Evolutionary conservation across 2,113 vertebrate species (phyloP).

Genomic region (Chlorodrepanis virens): DNA sequence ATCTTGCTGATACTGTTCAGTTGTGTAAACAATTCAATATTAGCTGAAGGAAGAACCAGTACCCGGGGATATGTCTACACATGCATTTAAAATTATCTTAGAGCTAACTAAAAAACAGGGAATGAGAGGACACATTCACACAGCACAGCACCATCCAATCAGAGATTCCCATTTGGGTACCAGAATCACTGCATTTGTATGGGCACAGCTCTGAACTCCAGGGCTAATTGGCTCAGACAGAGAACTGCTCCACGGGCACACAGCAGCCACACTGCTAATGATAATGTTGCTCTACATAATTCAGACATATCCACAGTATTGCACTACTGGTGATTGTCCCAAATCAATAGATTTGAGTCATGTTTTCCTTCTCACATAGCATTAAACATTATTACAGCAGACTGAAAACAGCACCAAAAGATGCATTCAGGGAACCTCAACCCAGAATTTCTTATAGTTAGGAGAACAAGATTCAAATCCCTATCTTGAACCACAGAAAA

Average conservation of each 20-base stretch:
- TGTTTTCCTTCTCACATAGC: neutral
- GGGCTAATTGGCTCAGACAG: neutral
- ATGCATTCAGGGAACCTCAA: neutral
- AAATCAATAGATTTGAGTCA: neutral
- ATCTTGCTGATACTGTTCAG: neutral
- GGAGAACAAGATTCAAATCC: neutral
- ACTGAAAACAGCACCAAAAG: neutral
- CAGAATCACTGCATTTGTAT: neutral
- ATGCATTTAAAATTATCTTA: neutral
- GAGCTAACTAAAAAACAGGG: neutral
- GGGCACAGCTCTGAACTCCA: neutral
- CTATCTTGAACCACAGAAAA: neutral
- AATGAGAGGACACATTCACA: neutral
- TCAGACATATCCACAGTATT: neutral
- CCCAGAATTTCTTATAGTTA: neutral
- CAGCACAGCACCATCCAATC: neutral
- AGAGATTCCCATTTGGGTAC: neutral
- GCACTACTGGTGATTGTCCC: neutral
- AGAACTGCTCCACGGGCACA: neutral
- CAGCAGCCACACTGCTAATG: neutral
- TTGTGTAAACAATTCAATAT: conserved; percentile 35
- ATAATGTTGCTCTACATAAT: neutral
- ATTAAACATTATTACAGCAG: neutral
- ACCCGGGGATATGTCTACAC: neutral
- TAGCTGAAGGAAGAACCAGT: conserved; percentile 4